A percentile compares a stretch with the other conserved stretches of the same genome.
Evolutionary conservation across 37 sponge, comb jelly and placozoan genomes (phyloP).

Genomic region (Agelas oroides): DNA sequence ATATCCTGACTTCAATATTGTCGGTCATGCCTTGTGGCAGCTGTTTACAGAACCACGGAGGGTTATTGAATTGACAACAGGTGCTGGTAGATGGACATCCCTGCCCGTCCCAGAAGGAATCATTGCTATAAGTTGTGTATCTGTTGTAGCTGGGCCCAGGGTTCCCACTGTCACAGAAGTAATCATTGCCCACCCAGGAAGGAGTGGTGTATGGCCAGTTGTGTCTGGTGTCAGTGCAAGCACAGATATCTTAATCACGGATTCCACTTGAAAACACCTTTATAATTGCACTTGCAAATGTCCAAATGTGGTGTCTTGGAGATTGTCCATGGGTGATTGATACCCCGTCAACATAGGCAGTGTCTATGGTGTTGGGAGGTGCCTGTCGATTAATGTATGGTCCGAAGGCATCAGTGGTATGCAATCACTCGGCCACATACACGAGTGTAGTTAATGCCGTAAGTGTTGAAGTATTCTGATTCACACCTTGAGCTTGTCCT

Average conservation of each 20-base stretch:
- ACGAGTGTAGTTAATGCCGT: background rate
- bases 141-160: too few relatives aligned
- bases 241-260: too few relatives aligned
- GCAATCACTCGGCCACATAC: background rate
- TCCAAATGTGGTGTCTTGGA: background rate
- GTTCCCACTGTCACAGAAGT: constrained; percentile 24
- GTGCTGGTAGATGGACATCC: constrained; percentile 6
- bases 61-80: constrained; percentile 9
- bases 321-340: background rate
- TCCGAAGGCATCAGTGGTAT: background rate
- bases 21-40: background rate
- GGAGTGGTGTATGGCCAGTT: background rate
- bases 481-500: background rate
- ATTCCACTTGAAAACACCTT: too few relatives aligned
- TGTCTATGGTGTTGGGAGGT: background rate
- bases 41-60: constrained; percentile 13
- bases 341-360: background rate
- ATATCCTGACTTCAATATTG: constrained; percentile 20
- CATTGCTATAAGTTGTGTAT: background rate
- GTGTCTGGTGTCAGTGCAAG: background rate
- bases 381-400: background rate
- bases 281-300: too few relatives aligned
- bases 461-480: background rate
- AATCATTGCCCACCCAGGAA: constrained; percentile 14
- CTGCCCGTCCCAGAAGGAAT: constrained; percentile 25